A percentile compares a stretch with the other conserved stretches of the same genome.
These are phyloP conservation scores for Saccopteryx bilineata DNA, from an alignment of 2,113 vertebrate species.

Conservation along the genomic window DNA sequence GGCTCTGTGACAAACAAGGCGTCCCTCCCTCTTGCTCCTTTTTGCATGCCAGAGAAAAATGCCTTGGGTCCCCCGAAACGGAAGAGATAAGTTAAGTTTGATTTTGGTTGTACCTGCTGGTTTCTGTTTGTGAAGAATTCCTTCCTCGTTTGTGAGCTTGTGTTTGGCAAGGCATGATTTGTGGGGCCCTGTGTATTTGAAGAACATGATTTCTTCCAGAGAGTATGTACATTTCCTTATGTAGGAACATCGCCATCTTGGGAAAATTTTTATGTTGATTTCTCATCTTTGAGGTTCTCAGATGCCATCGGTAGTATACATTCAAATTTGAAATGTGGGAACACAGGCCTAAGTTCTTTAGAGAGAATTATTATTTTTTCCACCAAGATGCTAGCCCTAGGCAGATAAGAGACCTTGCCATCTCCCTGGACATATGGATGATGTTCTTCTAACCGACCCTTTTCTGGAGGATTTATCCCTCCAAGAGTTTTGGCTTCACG, in stretches of 20 bases:
- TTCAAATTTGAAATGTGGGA: not conserved
- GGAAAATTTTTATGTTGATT: not conserved
- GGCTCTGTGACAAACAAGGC: not conserved
- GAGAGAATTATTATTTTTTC: not conserved
- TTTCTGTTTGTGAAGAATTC: not conserved
- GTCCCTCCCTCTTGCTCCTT: not conserved
- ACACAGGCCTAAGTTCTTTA: not conserved
- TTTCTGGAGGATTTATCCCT: not conserved
- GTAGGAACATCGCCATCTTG: not conserved
- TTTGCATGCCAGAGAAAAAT: slow-evolving; percentile 34
- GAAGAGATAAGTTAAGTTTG: not conserved
- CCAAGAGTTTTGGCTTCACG: not conserved
- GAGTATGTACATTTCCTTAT: not conserved
- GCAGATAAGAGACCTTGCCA: not conserved
- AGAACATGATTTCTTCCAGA: slow-evolving; percentile 35
- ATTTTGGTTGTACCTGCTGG: not conserved
- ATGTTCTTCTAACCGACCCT: not conserved
- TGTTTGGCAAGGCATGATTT: not conserved
- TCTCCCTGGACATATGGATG: not conserved
- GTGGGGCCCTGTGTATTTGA: not conserved
- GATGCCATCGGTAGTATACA: not conserved
- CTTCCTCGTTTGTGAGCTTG: not conserved
- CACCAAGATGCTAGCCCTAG: not conserved
- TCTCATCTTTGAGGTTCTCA: not conserved
- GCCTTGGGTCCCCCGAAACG: not conserved